Conservation (phyloP, 1,140 invertebrate species). For the Atta colombica region DNA sequence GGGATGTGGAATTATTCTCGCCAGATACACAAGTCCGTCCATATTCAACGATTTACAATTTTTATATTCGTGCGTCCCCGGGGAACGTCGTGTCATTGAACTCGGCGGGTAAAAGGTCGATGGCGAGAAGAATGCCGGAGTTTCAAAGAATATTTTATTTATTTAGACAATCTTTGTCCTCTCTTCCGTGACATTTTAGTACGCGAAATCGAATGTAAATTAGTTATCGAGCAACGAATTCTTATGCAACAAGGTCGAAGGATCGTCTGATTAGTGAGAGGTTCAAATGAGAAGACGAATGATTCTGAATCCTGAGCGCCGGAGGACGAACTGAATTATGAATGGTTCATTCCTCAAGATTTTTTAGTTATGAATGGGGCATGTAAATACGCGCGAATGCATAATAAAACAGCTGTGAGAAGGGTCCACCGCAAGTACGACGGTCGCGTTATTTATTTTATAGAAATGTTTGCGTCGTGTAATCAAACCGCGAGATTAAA, state of each 20-base stretch:
- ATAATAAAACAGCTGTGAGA: slow-evolving; percentile 54
- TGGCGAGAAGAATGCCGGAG: not conserved
- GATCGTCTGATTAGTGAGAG: slow-evolving; percentile 27
- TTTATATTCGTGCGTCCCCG: slow-evolving; percentile 64
- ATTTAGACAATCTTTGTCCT: slow-evolving; percentile 6
- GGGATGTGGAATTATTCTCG: slow-evolving; percentile 76
- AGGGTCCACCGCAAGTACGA: not conserved
- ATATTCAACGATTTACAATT: slow-evolving; percentile 72
- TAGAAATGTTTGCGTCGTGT: slow-evolving; percentile 52
- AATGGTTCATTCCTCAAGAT: slow-evolving; percentile 50
- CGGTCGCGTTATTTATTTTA: slow-evolving; percentile 52
- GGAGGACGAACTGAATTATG: slow-evolving; percentile 48
- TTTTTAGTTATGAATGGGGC: slow-evolving; percentile 58
- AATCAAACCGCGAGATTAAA: slow-evolving; percentile 59
- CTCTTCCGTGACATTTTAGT: not conserved
- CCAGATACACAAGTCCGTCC: slow-evolving; percentile 53
- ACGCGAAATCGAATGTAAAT: slow-evolving; percentile 47
- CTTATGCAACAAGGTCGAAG: slow-evolving; percentile 11
- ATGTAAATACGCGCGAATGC: slow-evolving; percentile 60
- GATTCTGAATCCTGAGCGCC: slow-evolving; percentile 27
- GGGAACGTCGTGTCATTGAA: slow-evolving; percentile 68
- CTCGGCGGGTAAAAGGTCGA: slow-evolving; percentile 64
- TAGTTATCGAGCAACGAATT: slow-evolving; percentile 53
- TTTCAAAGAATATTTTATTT: slow-evolving; percentile 48
- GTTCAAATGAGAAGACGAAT: slow-evolving; percentile 33